Conservation (phyloP, 2,888 invertebrate species). For the Ametastegia equiseti region DNA sequence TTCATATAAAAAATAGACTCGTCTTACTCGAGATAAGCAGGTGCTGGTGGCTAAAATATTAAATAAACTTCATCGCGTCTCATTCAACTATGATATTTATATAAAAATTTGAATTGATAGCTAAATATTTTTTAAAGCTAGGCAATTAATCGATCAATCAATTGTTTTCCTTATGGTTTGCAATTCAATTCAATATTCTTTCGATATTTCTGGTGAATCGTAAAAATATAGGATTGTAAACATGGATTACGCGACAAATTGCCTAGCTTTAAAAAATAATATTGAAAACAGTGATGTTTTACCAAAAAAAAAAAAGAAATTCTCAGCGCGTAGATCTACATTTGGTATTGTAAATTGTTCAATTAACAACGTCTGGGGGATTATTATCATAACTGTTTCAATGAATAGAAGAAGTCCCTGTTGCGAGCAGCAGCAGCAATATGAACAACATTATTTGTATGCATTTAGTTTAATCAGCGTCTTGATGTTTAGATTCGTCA, state of each 20-base stretch:
- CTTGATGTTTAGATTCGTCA: conserved; percentile 19
- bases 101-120: too few species aligned
- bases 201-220: too few species aligned
- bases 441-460: neutral
- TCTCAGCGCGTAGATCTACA: neutral
- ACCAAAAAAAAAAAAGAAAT: too few species aligned
- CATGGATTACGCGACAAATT: too few species aligned
- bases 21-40: conserved; percentile 46
- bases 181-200: too few species aligned
- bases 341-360: neutral
- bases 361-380: neutral
- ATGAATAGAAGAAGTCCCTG: neutral
- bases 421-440: neutral
- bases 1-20: conserved; percentile 46
- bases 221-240: too few species aligned
- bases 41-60: conserved; percentile 4
- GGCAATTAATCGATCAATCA: too few species aligned
- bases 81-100: too few species aligned
- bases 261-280: too few species aligned
- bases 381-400: neutral
- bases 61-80: too few species aligned
- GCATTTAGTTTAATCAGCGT: conserved; percentile 1
- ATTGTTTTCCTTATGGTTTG: too few species aligned
- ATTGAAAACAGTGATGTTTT: neutral
- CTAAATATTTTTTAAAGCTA: too few species aligned